Evolutionary conservation across 2,888 invertebrate genomes (phyloP), one percentile per base, ranked within the genome.

Genomic region (Himalopsyche anomala): DNA sequence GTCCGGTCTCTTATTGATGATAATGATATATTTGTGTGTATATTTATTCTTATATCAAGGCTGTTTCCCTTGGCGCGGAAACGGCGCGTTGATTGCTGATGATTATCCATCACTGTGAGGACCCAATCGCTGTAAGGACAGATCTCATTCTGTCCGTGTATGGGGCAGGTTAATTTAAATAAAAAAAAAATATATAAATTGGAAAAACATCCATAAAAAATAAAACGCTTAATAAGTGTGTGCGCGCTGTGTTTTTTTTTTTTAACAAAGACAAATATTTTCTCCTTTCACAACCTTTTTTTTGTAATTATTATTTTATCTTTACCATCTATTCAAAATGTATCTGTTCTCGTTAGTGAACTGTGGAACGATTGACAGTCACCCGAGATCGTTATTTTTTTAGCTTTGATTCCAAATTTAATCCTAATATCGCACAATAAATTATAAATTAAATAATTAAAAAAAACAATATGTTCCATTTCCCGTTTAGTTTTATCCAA

Each of bases 21-120:
- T 74, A 74, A 62, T 74, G 12, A 74, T 74, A 74, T 74, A 74
- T 74, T 74, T 74, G 74, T 74, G 74, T 74, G 74, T 84, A 86
- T 86, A 86, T 86, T 86, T 87, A 87, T 87, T 87, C 87, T 87
- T 87, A 83, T 86, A 82, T 86, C 84, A 84, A 56, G 81, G 82
- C 84, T 84, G 82, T 84, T 87, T 87, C 87, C 62, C 79, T 85
- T 28, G 79, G 55, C 17, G 83, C 36, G 51, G 85, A 85, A 87
- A 81, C 84, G 85, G 85, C 42, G 82, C 54, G 84, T 84, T 84
- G 84, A 84, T 86, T 84, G 84, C 84, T 80, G 74, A 86, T 82
- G 74, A 38, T 74, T 74, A 74, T 74, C 74, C 74, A 74, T 74
- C 74, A 38, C 12, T 74, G 74, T 74, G 12, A 74, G 74, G 74